Evolutionary conservation across 2,797 vertebrate genomes (phyloP).

Genomic region (Pseudochirops corinnae): DNA sequence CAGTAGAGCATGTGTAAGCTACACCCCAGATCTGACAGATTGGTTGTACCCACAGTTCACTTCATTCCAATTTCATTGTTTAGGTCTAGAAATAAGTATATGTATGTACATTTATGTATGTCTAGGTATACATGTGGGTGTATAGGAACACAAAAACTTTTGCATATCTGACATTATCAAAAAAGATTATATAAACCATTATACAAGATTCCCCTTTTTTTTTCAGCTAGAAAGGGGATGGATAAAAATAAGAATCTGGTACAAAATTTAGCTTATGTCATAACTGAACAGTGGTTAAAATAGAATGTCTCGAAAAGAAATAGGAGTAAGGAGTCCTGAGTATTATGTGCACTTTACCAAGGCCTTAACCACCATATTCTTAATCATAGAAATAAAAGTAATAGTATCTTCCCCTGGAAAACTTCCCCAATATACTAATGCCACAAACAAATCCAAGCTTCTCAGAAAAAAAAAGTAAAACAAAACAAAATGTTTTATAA

Average conservation of each 20-base stretch:
- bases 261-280: constrained; percentile 4
- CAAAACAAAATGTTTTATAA: neutral
- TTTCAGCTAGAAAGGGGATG: neutral
- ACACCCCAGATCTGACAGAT: neutral
- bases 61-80: constrained; percentile 31
- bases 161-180: neutral
- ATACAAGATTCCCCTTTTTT: constrained; percentile 1
- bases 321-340: constrained; percentile 27
- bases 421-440: neutral
- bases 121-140: neutral
- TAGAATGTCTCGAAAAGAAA: neutral
- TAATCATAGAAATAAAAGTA: constrained; percentile 49
- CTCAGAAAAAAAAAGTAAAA: neutral
- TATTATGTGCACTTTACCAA: constrained; percentile 24
- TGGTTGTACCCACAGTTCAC: neutral
- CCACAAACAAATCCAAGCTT: neutral
- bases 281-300: constrained; percentile 24
- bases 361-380: constrained; percentile 47
- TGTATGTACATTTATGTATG: neutral
- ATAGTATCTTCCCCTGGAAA: constrained; percentile 13
- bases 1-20: neutral
- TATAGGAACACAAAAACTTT: neutral
- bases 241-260: constrained; percentile 20
- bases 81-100: neutral
- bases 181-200: neutral